Conservation (phyloP, 1,140 invertebrate species). For the Adelges cooleyi region DNA sequence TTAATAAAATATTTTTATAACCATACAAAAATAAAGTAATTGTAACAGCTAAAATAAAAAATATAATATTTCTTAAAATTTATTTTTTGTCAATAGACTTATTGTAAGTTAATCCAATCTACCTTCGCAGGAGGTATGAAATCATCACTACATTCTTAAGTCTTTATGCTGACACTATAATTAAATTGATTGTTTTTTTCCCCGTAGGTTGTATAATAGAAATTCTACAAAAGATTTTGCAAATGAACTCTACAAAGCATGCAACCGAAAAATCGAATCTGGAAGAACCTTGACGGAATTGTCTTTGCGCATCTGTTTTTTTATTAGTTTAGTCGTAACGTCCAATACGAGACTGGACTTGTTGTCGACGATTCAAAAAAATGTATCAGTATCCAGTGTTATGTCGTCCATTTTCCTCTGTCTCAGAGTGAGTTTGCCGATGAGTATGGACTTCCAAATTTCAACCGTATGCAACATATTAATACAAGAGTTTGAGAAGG, state of each 20-base stretch:
- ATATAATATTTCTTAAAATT: not conserved
- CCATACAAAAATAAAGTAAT: no score
- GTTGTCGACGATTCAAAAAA: not conserved
- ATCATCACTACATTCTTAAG: not conserved
- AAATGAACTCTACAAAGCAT: not conserved
- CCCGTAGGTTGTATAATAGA: not conserved
- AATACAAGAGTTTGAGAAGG: not conserved
- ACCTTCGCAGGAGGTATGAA: not conserved
- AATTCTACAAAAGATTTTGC: not conserved
- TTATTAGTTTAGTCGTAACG: not conserved
- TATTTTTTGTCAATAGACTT: not conserved
- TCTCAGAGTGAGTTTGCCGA: not conserved
- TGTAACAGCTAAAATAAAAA: no score
- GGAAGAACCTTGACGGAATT: not conserved
- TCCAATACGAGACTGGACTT: not conserved
- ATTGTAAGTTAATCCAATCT: not conserved
- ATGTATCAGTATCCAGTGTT: no score
- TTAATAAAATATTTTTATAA: no score
- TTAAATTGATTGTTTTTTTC: not conserved
- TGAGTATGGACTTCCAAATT: not conserved
- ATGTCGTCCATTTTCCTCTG: fast-evolving
- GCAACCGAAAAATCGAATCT: slow-evolving; percentile 1
- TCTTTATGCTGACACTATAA: not conserved
- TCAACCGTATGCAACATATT: not conserved
- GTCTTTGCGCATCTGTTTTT: not conserved